Base-by-base conservation (phyloP, 2,113 vertebrate genomes). In the Aix galericulata region DNA sequence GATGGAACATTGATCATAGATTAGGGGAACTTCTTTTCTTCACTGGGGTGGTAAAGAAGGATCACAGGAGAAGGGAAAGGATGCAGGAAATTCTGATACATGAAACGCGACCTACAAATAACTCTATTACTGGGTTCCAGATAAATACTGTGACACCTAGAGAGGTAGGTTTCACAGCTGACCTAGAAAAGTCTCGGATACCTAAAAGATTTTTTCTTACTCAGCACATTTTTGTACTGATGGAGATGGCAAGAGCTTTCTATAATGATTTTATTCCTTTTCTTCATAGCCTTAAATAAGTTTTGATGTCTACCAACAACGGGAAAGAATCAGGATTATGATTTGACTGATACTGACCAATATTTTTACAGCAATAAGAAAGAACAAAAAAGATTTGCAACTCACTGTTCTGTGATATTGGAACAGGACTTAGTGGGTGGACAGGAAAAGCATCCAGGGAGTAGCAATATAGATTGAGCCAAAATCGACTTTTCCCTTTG, bases 261-360 rank as follows among this genome's bases (percentile, higher is more conserved):
- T 63, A 31, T 27, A 64, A 82, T 17, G 31, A 25, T 42, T 68
- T n/a, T 48, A 13, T 29, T 52, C 1, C 4, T 88, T 91, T 76
- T 75, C 12, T 50, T 53, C 26, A 15, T 29, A 53, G 3, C 6
- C 23, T 64, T 58, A 38, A 82, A 42, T 38, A 67, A 82, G 2
- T 2, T 1, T 1, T 4, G 1, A 1, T 63, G 11, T 50, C 21
- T 64, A 46, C 7, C 5, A 29, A 75, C 75, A 91, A 55, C 5
- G 1, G 0, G 11, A 77, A 59, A 26, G 14, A 74, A 40, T 32
- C 17, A 87, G 20, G 7, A 69, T 8, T 58, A 13, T 27, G 3
- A 91, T 48, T 92, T 87, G 9, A 38, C 6, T 78, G 25, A 31
- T 13, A 40, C 0, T 7, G 46, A 46, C 7, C 1, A 46, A 17